A percentile compares a stretch with the other conserved stretches of the same genome.
These are phyloP conservation scores for Biston stratarius DNA, from an alignment of 2,888 invertebrate species.

Conservation along the genomic window DNA sequence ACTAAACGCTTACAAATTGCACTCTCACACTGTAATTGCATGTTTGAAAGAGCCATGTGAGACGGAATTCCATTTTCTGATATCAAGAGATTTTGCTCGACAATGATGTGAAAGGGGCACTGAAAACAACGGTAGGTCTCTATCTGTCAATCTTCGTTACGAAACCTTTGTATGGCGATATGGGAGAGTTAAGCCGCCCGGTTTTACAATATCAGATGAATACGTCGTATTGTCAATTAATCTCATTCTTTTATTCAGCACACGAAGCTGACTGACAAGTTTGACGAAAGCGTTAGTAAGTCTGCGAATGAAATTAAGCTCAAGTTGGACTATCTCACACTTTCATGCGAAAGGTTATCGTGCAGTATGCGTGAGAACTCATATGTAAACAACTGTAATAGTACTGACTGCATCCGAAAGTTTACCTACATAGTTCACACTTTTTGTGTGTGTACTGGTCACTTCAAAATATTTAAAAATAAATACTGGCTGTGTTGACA, in stretches of 20 bases:
- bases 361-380: conserved; percentile 73
- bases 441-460: conserved; percentile 77
- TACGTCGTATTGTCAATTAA: conserved; percentile 57
- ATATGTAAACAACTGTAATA: conserved; percentile 60
- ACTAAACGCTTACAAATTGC: conserved; percentile 36
- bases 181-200: conserved; percentile 45
- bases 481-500: no score
- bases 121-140: conserved; percentile 34
- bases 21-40: conserved; percentile 37
- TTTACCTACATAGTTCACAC: conserved; percentile 70
- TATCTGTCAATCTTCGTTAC: conserved; percentile 51
- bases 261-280: conserved; percentile 56
- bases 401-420: conserved; percentile 54
- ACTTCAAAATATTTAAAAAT: conserved; percentile 41
- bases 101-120: conserved; percentile 40
- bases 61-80: conserved; percentile 33
- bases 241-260: conserved; percentile 40
- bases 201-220: conserved; percentile 52
- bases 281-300: conserved; percentile 57
- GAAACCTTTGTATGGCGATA: conserved; percentile 47
- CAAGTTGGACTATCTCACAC: conserved; percentile 57
- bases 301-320: conserved; percentile 51
- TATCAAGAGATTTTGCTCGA: conserved; percentile 26
- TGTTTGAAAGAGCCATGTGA: conserved; percentile 26
- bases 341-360: conserved; percentile 68